A percentile compares a stretch with the other conserved stretches of the same genome.
Evolutionary conservation across 2,797 vertebrate species (phyloP).

Genomic region (Sciaenops ocellatus): DNA sequence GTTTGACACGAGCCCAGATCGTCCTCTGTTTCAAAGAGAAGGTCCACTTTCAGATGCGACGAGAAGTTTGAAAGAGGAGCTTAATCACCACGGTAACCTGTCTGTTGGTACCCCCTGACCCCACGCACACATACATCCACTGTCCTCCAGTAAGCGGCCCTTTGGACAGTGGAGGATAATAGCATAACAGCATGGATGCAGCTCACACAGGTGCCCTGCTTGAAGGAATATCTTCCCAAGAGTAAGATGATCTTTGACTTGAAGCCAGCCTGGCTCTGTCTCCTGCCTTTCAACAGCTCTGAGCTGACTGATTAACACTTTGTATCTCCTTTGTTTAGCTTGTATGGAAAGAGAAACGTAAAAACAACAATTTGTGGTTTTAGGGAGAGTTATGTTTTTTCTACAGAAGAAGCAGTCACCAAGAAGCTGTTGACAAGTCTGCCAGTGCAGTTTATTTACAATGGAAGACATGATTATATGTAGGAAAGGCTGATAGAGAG

Average conservation of each 20-base stretch:
- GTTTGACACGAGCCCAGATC: constrained; percentile 61
- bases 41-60: constrained; percentile 67
- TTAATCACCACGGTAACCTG: constrained; percentile 76
- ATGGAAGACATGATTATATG: neutral
- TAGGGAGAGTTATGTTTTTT: constrained; percentile 33
- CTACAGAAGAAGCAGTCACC: constrained; percentile 15
- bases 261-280: neutral
- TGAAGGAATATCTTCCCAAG: neutral
- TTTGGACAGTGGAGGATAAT: constrained; percentile 30
- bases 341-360: constrained; percentile 22
- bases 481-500: neutral
- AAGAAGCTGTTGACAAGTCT: constrained; percentile 26
- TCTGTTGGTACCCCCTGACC: constrained; percentile 28
- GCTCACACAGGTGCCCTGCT: neutral
- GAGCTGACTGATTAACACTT: constrained; percentile 13
- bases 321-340: constrained; percentile 32
- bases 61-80: constrained; percentile 72
- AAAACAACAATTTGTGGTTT: constrained; percentile 56
- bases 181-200: constrained; percentile 26
- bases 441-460: neutral
- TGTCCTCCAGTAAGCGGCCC: constrained; percentile 45
- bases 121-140: constrained; percentile 22
- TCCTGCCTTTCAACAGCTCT: constrained; percentile 10
- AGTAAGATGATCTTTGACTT: too few species aligned
- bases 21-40: constrained; percentile 67